phyloP scores from a whole-genome alignment of 2,888 invertebrate genomes.

The Scrobipalpa costella region DNA sequence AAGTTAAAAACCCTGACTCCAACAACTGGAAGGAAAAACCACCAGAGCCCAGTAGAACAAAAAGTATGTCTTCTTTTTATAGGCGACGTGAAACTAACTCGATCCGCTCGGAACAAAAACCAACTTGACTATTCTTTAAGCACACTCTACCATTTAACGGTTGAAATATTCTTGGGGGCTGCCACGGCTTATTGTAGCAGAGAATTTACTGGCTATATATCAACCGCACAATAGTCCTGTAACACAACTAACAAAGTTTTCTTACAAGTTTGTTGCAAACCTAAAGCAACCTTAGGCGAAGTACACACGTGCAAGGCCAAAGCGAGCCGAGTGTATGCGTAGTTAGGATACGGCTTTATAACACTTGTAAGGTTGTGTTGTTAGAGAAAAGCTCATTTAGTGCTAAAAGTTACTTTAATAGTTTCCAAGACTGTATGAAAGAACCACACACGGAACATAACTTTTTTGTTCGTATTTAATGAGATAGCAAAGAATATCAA shows the following conservation, averaged over 20 bases:
- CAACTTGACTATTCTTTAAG: constrained; percentile 36
- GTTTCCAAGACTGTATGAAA: no score
- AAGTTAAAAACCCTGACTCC: not conserved
- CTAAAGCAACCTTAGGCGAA: not conserved
- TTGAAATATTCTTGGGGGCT: constrained; percentile 36
- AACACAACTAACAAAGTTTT: constrained; percentile 18
- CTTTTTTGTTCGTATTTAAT: not conserved
- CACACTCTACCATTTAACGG: constrained; percentile 23
- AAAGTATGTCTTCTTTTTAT: not conserved
- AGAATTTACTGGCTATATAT: constrained; percentile 59
- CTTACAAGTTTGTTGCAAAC: constrained; percentile 20
- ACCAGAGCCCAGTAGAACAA: not conserved
- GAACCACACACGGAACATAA: no score
- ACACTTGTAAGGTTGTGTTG: not conserved
- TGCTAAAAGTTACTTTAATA: no score
- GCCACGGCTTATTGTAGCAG: constrained; percentile 50
- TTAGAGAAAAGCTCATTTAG: not conserved
- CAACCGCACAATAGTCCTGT: constrained; percentile 46
- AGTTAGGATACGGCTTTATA: not conserved
- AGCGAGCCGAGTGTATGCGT: not conserved
- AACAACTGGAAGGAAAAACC: not conserved
- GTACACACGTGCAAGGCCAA: constrained; percentile 6
- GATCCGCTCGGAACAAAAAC: constrained; percentile 17
- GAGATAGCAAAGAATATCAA: no score
- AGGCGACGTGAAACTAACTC: not conserved